Evolutionary conservation across 2,113 vertebrate genomes (phyloP), one percentile per base, ranked within the genome.

Genomic region (Stigmatopora argus): DNA sequence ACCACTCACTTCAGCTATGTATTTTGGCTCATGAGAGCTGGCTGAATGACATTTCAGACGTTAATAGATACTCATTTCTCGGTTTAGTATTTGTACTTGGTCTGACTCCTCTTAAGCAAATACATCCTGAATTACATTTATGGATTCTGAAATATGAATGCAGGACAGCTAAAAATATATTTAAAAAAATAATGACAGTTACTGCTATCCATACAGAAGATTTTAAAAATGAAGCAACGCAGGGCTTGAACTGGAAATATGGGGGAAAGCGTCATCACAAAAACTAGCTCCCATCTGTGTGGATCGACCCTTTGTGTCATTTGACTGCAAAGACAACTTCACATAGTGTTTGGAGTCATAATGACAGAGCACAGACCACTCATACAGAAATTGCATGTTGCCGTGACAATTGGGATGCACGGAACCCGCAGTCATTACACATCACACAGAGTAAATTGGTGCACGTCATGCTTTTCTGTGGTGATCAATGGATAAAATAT

Each of bases 1-100:
- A 81, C 74, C 79, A 78, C 75, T 85, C 85, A 85, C 89, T 87
- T 73, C 19, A 64, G 46, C 80, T 79, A 56, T 82, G 75, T 83
- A 64, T 82, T 88, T 77, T 83, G 82, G 78, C 81, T 67, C 67
- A 64, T 0, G 65, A 79, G 69, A 70, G 69, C 60, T 68, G 66
- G 66, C 78, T 65, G 83, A 75, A 67, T 69, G 69, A 87, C 81
- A 75, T 80, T 78, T 75, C 46, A 60, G 75, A 78, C 74, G 75
- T 77, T 78, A 88, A 81, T 71, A 71, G 61, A 61, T 70, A 62
- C 71, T 80, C 76, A 75, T 69, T 76, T 79, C 66, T 62, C 55
- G 71, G 71, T 78, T 62, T 47, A 71, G 57, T 77, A 73, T 84
- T 89, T 79, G 67, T 78, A 75, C 68, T 80, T 6, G 47, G 71